Evolutionary conservation across 2,113 vertebrate species (phyloP), one percentile per base, ranked within the genome.

Genomic region (Chionis minor): DNA sequence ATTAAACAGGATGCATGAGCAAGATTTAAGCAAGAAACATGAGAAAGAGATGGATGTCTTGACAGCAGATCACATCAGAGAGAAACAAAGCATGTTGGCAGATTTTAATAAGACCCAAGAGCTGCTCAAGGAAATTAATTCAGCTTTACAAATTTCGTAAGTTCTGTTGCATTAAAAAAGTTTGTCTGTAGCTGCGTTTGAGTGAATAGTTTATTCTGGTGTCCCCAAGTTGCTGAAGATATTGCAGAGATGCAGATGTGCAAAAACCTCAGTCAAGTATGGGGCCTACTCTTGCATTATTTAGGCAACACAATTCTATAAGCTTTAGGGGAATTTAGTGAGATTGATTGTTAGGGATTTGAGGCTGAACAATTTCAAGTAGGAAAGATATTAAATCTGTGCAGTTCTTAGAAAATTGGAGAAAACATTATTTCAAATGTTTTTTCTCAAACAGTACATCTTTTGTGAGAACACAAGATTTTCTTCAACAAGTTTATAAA

Each of bases 21-120:
- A 99, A 98, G 99, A 99, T 98, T 98, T 99, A 99, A 98, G 97
- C 97, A 99, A 99, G 99, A 99, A 98, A 97, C 99, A 99, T 86
- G 99, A 99, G 97, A 98, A 99, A 97, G 99, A 99, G 97, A 96
- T 99, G 95, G 97, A 98, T 94, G 99, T 99, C 96, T 97, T 99
- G 98, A 99, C 98, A 97, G 98, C 98, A 88, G 97, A 98, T 92
- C 99, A 99, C 98, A 98, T 99, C 98, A 98, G 99, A 97, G 99
- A 99, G 96, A 99, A 99, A 87, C 99, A 99, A 98, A 99, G 98
- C 98, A 99, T 99, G 99, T 98, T 99, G 98, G 98, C 98, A 62
- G 99, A 99, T 99, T 99, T 99, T 99, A 99, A 99, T 99, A 99
- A 99, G 97, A 99, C 99, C 96, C 99, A 99, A 98, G 99, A 99